Evolutionary conservation across 1,140 invertebrate genomes (phyloP), one percentile per base, ranked within the genome.

Genomic region (Cylas formicarius): DNA sequence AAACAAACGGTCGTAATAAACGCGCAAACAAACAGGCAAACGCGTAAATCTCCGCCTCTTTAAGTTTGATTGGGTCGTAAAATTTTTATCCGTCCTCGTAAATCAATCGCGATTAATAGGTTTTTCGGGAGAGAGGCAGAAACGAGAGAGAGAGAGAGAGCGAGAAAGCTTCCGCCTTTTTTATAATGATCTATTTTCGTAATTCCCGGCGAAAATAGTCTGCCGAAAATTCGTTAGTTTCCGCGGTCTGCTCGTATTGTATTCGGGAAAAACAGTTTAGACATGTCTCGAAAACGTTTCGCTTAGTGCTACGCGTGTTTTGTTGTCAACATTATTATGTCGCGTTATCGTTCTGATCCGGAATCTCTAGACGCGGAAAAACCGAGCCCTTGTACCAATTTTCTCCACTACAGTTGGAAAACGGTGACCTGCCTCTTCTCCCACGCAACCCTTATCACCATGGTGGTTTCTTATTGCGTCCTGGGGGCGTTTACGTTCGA

Each of bases 391-490:
- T 66, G 64, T 46, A 23, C 56, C 2, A 57, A 51, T 32, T 58
- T 62, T 41, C 32, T 65, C 13, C 55, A 53, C 37, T 64, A 62
- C 42, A 60, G 80, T 10, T 87, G 84, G 82, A 84, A 85, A 63
- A 77, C 88, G 36, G 80, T 80, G 66, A 84, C 86, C 50, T 87
- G 88, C 69, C 72, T 92, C 28, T 86, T 92, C 56, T 89, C 86
- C 0, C 89, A 93, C 71, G 82, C 91, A 50, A 82, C 86, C 50
- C 76, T 93, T 37, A 78, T 92, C 46, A 83, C 86, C 20, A 70
- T 89, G 56, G 86, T 93, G 32, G 85, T 92, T 34, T 80, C 84
- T 18, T 94, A 94, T 65, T 91, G 89, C 66, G 77, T 91, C 48
- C 75, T 90, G 26, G 90, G 90, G 6, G 89, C 87, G 6, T 81